Conservation (phyloP, 2,888 invertebrate genomes). For the Drosophila birchii region DNA sequence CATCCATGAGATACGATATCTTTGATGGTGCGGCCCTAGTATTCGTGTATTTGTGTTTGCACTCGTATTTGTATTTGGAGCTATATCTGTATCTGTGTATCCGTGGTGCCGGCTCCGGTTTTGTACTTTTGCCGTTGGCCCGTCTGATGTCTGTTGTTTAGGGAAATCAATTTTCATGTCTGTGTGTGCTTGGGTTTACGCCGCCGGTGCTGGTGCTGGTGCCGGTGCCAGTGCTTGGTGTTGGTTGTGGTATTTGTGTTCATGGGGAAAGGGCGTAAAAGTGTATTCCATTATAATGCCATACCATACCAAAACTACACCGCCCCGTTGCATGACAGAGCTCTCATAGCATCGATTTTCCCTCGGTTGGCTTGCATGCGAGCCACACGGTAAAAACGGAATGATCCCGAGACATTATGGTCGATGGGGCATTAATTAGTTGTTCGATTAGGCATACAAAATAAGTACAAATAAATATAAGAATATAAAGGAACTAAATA, state of each 20-base stretch:
- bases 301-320: slow-evolving; percentile 1
- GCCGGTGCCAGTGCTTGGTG: not conserved
- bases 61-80: slow-evolving; percentile 5
- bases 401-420: not conserved
- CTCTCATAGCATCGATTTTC: slow-evolving; percentile 68
- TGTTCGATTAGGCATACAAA: not conserved
- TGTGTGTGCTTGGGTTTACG: slow-evolving; percentile 38
- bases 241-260: slow-evolving; percentile 23
- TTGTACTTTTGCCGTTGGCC: slow-evolving; percentile 24
- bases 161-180: slow-evolving; percentile 71
- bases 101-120: slow-evolving; percentile 35
- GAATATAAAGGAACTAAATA: not conserved
- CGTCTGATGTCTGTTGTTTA: slow-evolving; percentile 44
- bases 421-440: slow-evolving; percentile 7
- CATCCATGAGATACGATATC: slow-evolving; percentile 68
- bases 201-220: not conserved
- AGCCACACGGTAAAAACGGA: slow-evolving; percentile 12
- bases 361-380: slow-evolving; percentile 51
- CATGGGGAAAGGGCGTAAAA: slow-evolving; percentile 49
- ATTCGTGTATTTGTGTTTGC: slow-evolving; percentile 10
- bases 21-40: slow-evolving; percentile 24
- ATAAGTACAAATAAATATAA: not conserved
- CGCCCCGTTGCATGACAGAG: slow-evolving; percentile 65
- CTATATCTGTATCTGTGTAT: slow-evolving; percentile 23
- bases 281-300: slow-evolving; percentile 54